Evolutionary conservation across 1,140 invertebrate species (phyloP).

Genomic region (Drosophila carrolli): DNA sequence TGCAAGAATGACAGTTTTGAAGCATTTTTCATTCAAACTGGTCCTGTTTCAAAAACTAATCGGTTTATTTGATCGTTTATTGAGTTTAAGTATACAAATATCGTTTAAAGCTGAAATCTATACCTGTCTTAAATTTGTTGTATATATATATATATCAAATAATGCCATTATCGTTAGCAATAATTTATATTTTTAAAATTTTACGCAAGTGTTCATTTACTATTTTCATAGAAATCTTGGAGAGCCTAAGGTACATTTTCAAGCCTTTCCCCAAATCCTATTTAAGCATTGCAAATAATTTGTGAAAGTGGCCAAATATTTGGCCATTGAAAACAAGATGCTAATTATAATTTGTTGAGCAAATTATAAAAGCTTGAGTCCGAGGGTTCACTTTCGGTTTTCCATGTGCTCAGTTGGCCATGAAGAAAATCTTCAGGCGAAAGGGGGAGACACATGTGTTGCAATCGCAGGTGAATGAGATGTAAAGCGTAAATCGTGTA

Average conservation of each 20-base stretch:
- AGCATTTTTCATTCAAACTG: slow-evolving; percentile 23
- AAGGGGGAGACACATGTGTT: slow-evolving; percentile 12
- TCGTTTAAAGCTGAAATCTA: too few species aligned
- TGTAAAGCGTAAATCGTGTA: slow-evolving; percentile 59
- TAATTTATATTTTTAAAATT: not conserved
- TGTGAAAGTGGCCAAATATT: slow-evolving; percentile 57
- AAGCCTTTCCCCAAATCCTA: slow-evolving; percentile 2
- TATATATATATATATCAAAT: too few species aligned
- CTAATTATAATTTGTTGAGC: slow-evolving; percentile 33
- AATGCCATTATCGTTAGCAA: not conserved
- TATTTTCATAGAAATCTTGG: not conserved
- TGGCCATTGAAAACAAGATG: slow-evolving; percentile 34
- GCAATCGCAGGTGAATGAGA: slow-evolving; percentile 52
- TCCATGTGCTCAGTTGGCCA: slow-evolving; percentile 10
- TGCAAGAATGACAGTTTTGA: slow-evolving; percentile 28
- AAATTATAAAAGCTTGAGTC: slow-evolving; percentile 24
- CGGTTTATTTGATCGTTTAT: not conserved
- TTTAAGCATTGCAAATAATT: slow-evolving; percentile 25
- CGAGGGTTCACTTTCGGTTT: slow-evolving; percentile 50
- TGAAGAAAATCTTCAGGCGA: slow-evolving; percentile 4
- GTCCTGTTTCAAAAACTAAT: not conserved
- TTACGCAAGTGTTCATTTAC: slow-evolving; percentile 3
- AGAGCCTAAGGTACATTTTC: not conserved
- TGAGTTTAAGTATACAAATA: not conserved
- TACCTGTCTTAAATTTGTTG: too few species aligned